Base-by-base conservation (phyloP, 2,888 invertebrate species). In the Beris morrisii region DNA sequence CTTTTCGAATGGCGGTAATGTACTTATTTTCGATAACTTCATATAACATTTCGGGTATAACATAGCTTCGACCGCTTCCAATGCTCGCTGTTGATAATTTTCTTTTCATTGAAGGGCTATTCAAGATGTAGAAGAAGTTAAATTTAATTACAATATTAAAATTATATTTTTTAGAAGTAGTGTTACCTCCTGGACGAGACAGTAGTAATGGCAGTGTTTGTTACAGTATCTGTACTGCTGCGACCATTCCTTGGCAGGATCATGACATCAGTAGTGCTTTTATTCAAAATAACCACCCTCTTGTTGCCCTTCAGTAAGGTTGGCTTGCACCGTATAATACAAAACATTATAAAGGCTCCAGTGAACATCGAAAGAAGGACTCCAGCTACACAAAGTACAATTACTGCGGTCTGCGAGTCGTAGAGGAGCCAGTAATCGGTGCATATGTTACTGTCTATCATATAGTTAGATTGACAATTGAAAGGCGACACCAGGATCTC, bases 271-370 rank as follows among this genome's bases (percentile, higher is more conserved):
- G 84, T 79, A 0, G 78, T 76, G 72, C 84, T 82, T 54, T 83
- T 84, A 69, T 84, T 84, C 0, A 87, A 85, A 69, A 87, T 82
- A 31, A 87, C 75, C 50, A 87, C 81, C 70, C 86, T 78, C 73
- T 86, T 86, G 70, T 83, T 87, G 0, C 86, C 85, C 73, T 81
- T 83, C 22, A 87, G 73, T 13, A 87, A 75, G 22, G 76, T 74
- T 0, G 87, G 87, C 68, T 86, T 78, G 70, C 75, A 78, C 13
- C 84, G 79, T 38, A 88, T 80, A 5, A 84, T 67, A 22, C 76
- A 77, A 72, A 84, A 87, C 1, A 84, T 82, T 4, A 78, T 70
- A 3, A 82, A 53, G 3, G 82, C 83, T 22, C 84, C 83, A 11
- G 79, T 70, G 9, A 64, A 11, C 43, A 69, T 13, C 3, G 56